Evolutionary conservation across 2,888 invertebrate species (phyloP).

Genomic region (Tanaodytes sp.): DNA sequence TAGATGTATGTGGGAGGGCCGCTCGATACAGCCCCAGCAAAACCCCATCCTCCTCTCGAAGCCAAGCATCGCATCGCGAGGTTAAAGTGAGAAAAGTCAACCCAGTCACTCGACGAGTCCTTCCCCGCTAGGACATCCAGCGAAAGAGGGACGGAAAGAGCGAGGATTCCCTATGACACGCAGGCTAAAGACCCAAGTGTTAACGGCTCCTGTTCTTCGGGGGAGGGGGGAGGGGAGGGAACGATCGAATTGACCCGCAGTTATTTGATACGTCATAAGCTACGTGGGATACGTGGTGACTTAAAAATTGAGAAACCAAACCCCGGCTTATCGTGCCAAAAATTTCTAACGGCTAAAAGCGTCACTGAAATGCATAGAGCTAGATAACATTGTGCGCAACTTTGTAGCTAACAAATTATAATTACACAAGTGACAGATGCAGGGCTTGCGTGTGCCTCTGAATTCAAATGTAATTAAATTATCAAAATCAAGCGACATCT

Average conservation of each 20-base stretch:
- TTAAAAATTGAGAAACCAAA: conserved; percentile 16
- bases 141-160: conserved; percentile 50
- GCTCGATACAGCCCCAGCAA: conserved; percentile 73
- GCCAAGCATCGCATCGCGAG: conserved; percentile 72
- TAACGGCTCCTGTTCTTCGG: conserved; percentile 45
- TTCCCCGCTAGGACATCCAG: conserved; percentile 64
- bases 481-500: conserved; percentile 47
- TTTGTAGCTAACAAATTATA: conserved; percentile 39
- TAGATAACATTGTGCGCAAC: conserved; percentile 39
- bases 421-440: conserved; percentile 46
- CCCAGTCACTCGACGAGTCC: conserved; percentile 70
- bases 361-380: conserved; percentile 24
- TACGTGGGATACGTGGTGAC: conserved; percentile 20
- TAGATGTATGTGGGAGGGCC: conserved; percentile 73
- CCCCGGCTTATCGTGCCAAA: conserved; percentile 29
- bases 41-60: conserved; percentile 68
- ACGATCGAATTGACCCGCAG: not conserved
- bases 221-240: not conserved
- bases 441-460: conserved; percentile 31
- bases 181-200: conserved; percentile 59
- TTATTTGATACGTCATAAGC: conserved; percentile 9
- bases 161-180: conserved; percentile 57
- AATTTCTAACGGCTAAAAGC: conserved; percentile 33
- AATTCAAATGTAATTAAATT: conserved; percentile 48
- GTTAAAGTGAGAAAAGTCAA: conserved; percentile 73